phyloP scores from a whole-genome alignment of 1,140 invertebrate species.

The Euborellia annulipes region DNA sequence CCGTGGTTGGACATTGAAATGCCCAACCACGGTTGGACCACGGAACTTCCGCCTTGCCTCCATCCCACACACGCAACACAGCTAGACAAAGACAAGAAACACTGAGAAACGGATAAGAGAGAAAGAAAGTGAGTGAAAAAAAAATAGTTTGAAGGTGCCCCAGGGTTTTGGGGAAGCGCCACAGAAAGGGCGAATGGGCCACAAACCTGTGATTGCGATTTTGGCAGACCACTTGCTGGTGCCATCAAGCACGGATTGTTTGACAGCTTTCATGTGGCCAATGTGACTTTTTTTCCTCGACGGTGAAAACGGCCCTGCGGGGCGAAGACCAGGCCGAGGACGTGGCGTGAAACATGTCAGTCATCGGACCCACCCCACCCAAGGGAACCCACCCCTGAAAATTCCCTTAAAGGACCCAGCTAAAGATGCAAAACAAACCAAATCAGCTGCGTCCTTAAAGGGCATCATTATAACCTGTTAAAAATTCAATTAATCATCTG shows the following conservation, averaged over 20 bases:
- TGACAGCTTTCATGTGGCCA: conserved; percentile 93
- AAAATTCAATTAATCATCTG: no score
- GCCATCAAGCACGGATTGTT: conserved; percentile 96
- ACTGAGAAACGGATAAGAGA: no score
- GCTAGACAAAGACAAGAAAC: no score
- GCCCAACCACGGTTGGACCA: no score
- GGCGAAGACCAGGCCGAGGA: conserved; percentile 7
- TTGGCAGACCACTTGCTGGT: conserved; percentile 99
- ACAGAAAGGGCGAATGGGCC: conserved; percentile 19
- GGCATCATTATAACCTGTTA: not conserved
- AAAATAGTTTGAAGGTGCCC: no score
- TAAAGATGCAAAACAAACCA: not conserved
- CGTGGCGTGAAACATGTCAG: not conserved
- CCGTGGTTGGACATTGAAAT: no score
- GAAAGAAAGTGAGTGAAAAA: no score
- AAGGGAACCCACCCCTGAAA: no score
- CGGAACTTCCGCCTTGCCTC: no score
- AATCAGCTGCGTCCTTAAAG: not conserved
- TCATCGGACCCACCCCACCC: no score
- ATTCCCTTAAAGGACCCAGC: no score
- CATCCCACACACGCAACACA: no score
- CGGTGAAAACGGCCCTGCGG: conserved; percentile 79
- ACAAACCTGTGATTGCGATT: conserved; percentile 98
- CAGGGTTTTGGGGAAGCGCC: not conserved
- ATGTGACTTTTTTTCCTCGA: conserved; percentile 87